These are phyloP conservation scores for Yponomeuta malinellus DNA, from an alignment of 2,888 invertebrate genomes.

Conservation along the genomic window DNA sequence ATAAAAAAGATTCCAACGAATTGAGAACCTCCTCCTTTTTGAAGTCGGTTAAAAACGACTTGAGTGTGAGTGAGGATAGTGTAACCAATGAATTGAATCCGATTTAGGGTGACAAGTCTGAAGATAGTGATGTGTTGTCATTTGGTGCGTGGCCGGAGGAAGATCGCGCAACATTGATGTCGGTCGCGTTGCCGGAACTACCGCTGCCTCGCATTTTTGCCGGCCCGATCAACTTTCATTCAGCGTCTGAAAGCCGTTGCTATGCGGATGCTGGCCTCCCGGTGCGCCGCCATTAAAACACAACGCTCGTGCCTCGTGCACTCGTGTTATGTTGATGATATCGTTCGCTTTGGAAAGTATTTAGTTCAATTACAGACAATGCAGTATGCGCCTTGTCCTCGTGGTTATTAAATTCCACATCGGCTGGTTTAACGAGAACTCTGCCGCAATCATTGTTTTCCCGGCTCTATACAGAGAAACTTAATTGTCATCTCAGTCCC, in stretches of 20 bases:
- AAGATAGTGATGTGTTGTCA: too few relatives aligned
- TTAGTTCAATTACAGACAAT: constrained; percentile 31
- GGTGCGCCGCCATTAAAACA: constrained; percentile 62
- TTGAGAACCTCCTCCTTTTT: too few relatives aligned
- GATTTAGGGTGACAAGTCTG: not conserved
- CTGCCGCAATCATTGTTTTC: constrained; percentile 1
- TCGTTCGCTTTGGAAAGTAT: constrained; percentile 68
- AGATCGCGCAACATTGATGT: constrained; percentile 16
- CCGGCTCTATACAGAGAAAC: not conserved
- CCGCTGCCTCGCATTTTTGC: constrained; percentile 47
- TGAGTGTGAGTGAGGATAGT: not conserved
- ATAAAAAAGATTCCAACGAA: too few relatives aligned
- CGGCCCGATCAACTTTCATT: constrained; percentile 70
- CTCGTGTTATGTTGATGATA: constrained; percentile 62
- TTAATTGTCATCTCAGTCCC: constrained; percentile 2
- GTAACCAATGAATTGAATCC: not conserved
- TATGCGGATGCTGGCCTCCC: constrained; percentile 69
- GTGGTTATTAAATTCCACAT: constrained; percentile 12
- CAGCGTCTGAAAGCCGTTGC: constrained; percentile 68
- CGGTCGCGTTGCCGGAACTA: constrained; percentile 44
- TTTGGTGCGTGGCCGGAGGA: too few relatives aligned
- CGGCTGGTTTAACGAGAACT: not conserved
- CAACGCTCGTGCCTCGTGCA: constrained; percentile 54
- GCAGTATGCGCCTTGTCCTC: constrained; percentile 14
- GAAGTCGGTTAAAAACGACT: not conserved